phyloP scores from a whole-genome alignment of 2,888 invertebrate genomes.

The Smittia sp. region DNA sequence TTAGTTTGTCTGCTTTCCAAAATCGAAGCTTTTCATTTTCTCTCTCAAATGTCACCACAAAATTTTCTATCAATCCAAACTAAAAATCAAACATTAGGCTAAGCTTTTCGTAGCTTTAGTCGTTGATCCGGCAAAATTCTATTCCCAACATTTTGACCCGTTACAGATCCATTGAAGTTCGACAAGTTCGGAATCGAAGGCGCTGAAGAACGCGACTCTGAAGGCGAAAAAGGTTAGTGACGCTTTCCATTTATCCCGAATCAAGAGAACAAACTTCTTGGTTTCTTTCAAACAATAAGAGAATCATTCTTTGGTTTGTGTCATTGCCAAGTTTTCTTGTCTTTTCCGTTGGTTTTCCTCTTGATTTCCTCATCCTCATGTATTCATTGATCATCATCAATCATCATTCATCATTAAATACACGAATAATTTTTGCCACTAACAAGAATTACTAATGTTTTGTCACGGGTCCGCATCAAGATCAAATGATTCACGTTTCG shows the following conservation, averaged over 20 bases:
- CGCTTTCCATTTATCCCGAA: not conserved
- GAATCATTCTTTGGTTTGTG: not conserved
- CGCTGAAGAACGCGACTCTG: slow-evolving; percentile 39
- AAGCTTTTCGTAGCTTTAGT: not conserved
- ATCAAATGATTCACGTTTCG: not conserved
- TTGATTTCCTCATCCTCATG: not conserved
- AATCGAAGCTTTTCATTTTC: not conserved
- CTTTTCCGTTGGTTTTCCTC: not conserved
- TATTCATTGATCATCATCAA: slow-evolving; percentile 1
- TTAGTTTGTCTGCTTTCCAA: slow-evolving; percentile 4
- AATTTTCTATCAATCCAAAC: not conserved
- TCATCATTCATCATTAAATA: slow-evolving; percentile 6
- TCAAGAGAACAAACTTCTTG: not conserved
- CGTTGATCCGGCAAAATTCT: not conserved
- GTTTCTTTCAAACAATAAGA: slow-evolving; percentile 15
- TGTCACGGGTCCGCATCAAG: not conserved
- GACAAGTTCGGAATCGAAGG: slow-evolving; percentile 13
- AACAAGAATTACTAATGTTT: slow-evolving; percentile 10
- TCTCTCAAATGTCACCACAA: not conserved
- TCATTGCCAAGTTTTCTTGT: not conserved
- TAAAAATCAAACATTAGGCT: not conserved
- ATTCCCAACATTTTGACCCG: slow-evolving; percentile 22
- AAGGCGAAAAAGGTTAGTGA: slow-evolving; percentile 42
- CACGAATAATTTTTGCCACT: slow-evolving; percentile 13
- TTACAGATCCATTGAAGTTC: slow-evolving; percentile 37